phyloP scores from a whole-genome alignment of 2,888 invertebrate species.

The Eupithecia tripunctaria region DNA sequence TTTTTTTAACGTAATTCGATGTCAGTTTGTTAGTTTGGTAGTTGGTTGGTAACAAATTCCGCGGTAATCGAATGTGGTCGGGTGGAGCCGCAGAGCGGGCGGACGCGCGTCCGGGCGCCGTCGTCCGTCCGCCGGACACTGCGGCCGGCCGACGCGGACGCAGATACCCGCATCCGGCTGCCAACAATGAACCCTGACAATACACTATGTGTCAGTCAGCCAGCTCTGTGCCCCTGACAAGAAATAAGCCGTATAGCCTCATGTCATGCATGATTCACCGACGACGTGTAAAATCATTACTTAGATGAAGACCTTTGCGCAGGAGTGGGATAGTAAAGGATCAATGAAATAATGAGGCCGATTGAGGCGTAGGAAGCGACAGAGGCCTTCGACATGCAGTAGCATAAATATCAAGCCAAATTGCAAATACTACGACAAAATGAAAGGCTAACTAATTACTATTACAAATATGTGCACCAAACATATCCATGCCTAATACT shows the following conservation, averaged over 20 bases:
- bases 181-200: constrained; percentile 27
- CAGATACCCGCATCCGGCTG: constrained; percentile 35
- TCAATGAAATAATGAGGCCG: too few relatives aligned
- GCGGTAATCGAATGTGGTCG: constrained; percentile 67
- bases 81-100: constrained; percentile 49
- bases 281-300: background rate
- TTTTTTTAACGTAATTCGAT: background rate
- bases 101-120: constrained; percentile 68
- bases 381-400: too few relatives aligned
- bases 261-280: background rate
- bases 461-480: too few relatives aligned
- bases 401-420: too few relatives aligned
- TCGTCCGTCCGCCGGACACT: constrained; percentile 54
- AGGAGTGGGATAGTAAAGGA: too few relatives aligned
- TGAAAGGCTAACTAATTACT: too few relatives aligned
- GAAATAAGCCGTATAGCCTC: background rate
- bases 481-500: too few relatives aligned
- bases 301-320: background rate
- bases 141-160: constrained; percentile 29
- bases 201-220: background rate
- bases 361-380: too few relatives aligned
- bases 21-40: background rate
- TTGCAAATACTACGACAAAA: too few relatives aligned
- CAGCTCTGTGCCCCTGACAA: background rate
- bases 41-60: constrained; percentile 57